Percentiles rank a stretch among this genome's conserved stretches.
phyloP scores from a whole-genome alignment of 2,113 vertebrate genomes.

The Dendropsophus ebraccatus region DNA sequence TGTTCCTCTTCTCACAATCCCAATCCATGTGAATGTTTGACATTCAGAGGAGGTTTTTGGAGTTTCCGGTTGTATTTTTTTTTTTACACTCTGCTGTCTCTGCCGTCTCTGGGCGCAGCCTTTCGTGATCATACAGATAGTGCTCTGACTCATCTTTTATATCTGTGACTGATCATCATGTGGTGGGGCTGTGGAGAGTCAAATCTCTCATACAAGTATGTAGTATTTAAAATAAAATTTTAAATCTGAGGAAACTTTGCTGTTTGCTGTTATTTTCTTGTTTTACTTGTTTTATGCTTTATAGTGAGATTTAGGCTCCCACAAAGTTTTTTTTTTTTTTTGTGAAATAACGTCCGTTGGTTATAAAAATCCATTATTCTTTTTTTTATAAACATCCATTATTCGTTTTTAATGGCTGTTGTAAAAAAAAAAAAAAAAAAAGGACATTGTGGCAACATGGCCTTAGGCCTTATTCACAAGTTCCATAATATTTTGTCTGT shows the following conservation, averaged over 20 bases:
- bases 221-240: slow-evolving; percentile 58
- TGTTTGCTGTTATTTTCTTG: background rate
- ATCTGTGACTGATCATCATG: slow-evolving; percentile 16
- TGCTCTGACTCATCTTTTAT: background rate
- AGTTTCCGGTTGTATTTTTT: background rate
- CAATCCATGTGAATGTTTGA: background rate
- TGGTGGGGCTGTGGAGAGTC: slow-evolving; percentile 15
- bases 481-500: too few species aligned
- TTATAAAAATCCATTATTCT: too few species aligned
- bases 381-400: too few species aligned
- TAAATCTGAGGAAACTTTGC: slow-evolving; percentile 5
- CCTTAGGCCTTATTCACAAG: too few species aligned
- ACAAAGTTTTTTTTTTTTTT: too few species aligned
- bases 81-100: background rate
- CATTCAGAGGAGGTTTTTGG: background rate
- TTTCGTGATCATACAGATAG: background rate
- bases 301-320: background rate
- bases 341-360: too few species aligned
- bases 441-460: too few species aligned
- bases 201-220: background rate
- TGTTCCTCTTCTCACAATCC: background rate
- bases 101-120: background rate
- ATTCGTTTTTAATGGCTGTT: too few species aligned
- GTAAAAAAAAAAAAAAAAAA: too few species aligned
- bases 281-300: background rate